Evolutionary conservation across 2,113 vertebrate species (phyloP), one percentile per base, ranked within the genome.

Genomic region (Plestiodon gilberti): DNA sequence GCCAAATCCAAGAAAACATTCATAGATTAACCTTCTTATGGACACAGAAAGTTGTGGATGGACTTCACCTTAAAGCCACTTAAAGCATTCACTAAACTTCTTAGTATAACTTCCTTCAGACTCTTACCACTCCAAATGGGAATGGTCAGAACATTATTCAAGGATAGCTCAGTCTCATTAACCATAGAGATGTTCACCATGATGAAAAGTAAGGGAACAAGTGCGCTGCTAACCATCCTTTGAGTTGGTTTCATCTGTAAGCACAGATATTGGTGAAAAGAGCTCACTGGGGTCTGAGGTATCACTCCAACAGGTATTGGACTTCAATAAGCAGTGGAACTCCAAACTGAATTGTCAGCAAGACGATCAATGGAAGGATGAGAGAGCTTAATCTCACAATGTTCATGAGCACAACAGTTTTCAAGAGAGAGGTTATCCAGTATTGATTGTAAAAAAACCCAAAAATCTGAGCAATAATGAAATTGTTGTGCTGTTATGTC

Each of bases 221-320:
- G 23, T 10, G 2, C 55, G 2, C 28, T 38, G 52, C 1, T 23
- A 87, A 4, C 28, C 10, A 5, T 55, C 11, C 6, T n/a, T 18
- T 40, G 23, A 57, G n/a, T 7, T 30, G 33, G 59, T 55, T 65
- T 35, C 6, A 38, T 55, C 69, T 80, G 3, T 78, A 67, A 23
- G 20, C 17, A 8, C 73, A 64, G 57, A 73, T 62, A 75, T 48
- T 6, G 20, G 76, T 43, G 4, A 55, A 59, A 86, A 78, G 30
- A 84, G 77, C 38, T 64, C 82, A 79, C 35, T 64, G 48, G 81
- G 83, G 70, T 86, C 82, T 81, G 78, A 73, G 30, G 22, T 71
- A 67, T 64, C 85, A 57, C 71, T 78, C 69, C 76, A 80, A 82
- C 1, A 85, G 57, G 78, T 77, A 64, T 81, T 40, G 81, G 65